Evolutionary conservation across 2,113 vertebrate species (phyloP), one percentile per base, ranked within the genome.

Genomic region (Coptodon bakossiorum): DNA sequence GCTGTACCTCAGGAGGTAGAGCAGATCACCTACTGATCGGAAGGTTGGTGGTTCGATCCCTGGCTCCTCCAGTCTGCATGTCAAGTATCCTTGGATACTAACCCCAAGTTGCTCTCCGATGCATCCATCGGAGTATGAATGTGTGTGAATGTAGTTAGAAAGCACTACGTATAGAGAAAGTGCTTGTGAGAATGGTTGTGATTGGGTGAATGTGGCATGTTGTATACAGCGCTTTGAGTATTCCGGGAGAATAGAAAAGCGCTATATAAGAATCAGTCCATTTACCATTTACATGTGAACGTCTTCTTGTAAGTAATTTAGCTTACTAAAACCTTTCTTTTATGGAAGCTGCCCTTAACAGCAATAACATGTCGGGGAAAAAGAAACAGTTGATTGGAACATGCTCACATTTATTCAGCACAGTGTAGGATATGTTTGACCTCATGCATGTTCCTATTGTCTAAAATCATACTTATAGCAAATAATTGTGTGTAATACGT

Each of bases 281-380:
- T 57, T 57, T 57, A 2, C 24, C 54, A 57, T 57, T 57, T 57
- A 7, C 7, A 27, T 45, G 68, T 45, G 38, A 73, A 27, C 4
- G 6, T 73, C 22, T 73, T 22, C 40, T 73, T 73, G 40, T 48
- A 73, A 45, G 22, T 17, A 27, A 16, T 43, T 73, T 16, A 43
- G 68, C 43, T 73, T 16, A 73, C 22, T 10, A 27, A 73, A 73
- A 73, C 22, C 8, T 45, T 45, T 45, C 22, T 73, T 45, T 73
- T 73, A 0, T 45, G 40, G 22, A 73, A 6, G 13, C 40, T 73
- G 40, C 22, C 71, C 24, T 50, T 50, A 19, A 31, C 9, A 76
- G 14, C 24, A 73, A 50, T 76, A 50, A 50, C 24, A 45, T 73
- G 38, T 45, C 0, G 6, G 22, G 5, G 1, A 0, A 0, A 5